These are phyloP conservation scores for Myopa tessellatipennis DNA, from an alignment of 2,888 invertebrate species.

Conservation along the genomic window DNA sequence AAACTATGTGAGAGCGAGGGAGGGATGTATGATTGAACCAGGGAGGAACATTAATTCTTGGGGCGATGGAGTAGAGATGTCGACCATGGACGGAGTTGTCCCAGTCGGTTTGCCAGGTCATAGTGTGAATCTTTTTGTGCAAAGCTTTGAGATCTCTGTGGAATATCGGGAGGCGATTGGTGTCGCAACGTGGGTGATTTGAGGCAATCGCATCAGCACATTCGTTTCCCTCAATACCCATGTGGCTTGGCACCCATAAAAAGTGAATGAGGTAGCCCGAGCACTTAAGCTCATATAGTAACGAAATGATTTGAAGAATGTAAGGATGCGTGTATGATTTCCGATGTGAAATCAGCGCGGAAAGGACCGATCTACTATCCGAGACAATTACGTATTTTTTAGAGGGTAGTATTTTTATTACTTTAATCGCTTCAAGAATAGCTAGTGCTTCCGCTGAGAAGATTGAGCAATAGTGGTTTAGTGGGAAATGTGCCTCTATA, in stretches of 20 bases:
- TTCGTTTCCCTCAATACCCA: constrained; percentile 27
- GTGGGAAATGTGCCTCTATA: no score
- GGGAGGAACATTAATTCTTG: background rate
- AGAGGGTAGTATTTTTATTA: no score
- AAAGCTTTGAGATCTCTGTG: background rate
- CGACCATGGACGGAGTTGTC: background rate
- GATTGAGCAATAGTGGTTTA: no score
- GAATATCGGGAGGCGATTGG: background rate
- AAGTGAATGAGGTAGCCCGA: background rate
- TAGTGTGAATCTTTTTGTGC: background rate
- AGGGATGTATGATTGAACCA: constrained; percentile 23
- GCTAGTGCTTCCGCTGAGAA: no score
- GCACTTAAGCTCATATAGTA: background rate
- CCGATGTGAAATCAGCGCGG: no score
- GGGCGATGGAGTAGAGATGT: background rate
- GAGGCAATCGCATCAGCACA: background rate
- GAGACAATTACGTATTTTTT: no score
- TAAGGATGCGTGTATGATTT: constrained; percentile 24
- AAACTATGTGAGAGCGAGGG: background rate
- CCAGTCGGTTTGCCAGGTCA: constrained; percentile 25
- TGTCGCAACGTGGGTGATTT: background rate
- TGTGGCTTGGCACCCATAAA: constrained; percentile 21
- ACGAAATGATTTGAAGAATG: constrained; percentile 3
- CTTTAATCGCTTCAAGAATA: no score
- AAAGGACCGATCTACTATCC: no score